Percentiles rank a stretch among this genome's conserved stretches.
Evolutionary conservation across 2,888 invertebrate species (phyloP).

Genomic region (Ferrisia virgata): DNA sequence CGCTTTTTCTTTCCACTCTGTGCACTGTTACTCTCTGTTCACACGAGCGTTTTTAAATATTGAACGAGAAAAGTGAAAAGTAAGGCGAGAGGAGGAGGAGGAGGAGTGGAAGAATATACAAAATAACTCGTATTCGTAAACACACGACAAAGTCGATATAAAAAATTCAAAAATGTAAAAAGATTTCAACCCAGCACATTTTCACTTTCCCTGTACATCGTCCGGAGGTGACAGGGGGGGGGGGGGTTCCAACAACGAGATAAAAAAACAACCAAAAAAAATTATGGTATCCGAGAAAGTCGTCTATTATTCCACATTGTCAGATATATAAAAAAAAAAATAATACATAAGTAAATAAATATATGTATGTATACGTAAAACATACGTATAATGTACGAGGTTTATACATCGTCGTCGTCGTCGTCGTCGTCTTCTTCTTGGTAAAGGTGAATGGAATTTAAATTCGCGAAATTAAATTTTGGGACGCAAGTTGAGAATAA

Average conservation of each 20-base stretch:
- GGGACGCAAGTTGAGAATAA: not conserved
- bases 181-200: not conserved
- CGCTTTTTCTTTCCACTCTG: not conserved
- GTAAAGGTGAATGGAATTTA: not conserved
- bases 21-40: not conserved
- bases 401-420: too few species aligned
- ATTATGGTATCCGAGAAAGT: too few species aligned
- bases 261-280: not conserved
- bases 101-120: not conserved
- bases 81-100: not conserved
- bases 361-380: too few species aligned
- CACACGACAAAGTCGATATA: not conserved
- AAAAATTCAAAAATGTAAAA: not conserved
- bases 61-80: not conserved
- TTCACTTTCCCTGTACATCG: not conserved
- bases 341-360: not conserved
- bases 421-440: too few species aligned
- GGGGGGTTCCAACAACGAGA: too few species aligned
- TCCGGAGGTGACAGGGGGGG: not conserved
- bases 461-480: constrained; percentile 8
- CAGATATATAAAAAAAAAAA: not conserved
- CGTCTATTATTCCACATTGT: not conserved
- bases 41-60: not conserved
- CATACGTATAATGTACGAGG: too few species aligned
- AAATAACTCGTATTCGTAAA: too few species aligned